Evolutionary conservation across 2,113 vertebrate species (phyloP).

Genomic region (Protomyctophum bolini): DNA sequence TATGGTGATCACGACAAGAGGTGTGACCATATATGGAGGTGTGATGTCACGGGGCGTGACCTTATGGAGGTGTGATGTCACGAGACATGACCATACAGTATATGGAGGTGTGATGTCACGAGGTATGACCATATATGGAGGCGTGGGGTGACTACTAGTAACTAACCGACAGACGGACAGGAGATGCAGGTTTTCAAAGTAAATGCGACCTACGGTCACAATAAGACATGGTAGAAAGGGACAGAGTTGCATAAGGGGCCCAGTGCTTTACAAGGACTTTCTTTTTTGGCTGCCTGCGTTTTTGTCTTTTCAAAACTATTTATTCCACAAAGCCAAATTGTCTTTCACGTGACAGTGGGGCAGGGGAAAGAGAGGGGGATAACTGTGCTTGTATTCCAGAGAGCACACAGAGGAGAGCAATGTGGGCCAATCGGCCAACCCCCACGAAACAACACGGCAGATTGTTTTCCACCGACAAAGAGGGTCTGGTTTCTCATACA

Average conservation of each 20-base stretch:
- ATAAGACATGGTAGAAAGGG: constrained; percentile 16
- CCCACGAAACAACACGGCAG: constrained; percentile 61
- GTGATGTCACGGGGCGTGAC: too few relatives aligned
- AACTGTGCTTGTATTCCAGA: constrained; percentile 14
- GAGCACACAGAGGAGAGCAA: constrained; percentile 59
- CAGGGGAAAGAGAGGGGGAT: constrained; percentile 30
- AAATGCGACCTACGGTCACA: background rate
- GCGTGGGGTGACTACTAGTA: background rate
- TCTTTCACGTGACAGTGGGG: constrained; percentile 51
- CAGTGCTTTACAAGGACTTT: constrained; percentile 42
- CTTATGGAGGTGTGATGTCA: too few relatives aligned
- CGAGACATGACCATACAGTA: too few relatives aligned
- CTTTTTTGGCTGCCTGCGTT: constrained; percentile 51
- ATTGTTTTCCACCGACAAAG: constrained; percentile 78
- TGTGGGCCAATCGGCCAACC: constrained; percentile 54
- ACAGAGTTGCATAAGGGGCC: constrained; percentile 32
- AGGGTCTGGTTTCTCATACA: constrained; percentile 72
- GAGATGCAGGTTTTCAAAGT: background rate
- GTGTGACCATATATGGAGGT: background rate
- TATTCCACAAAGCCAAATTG: constrained; percentile 62
- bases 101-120: too few relatives aligned
- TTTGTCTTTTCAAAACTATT: constrained; percentile 68
- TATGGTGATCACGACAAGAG: too few relatives aligned
- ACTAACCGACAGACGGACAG: background rate
- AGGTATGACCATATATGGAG: too few relatives aligned